These are phyloP conservation scores for Anagrus nilaparvatae DNA, from an alignment of 1,140 invertebrate genomes.

Conservation along the genomic window DNA sequence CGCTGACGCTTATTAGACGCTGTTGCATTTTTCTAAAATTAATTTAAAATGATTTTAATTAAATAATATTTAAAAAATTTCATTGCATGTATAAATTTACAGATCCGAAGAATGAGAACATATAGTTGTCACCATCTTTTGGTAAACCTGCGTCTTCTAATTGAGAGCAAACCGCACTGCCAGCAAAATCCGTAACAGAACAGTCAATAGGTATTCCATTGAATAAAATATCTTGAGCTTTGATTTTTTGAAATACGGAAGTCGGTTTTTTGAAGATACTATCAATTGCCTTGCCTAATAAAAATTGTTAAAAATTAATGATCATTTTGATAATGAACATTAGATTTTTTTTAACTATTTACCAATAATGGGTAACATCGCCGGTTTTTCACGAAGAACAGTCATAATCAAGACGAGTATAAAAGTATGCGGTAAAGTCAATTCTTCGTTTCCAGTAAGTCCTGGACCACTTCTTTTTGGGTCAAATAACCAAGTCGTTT, in stretches of 20 bases:
- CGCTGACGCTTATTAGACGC: background rate
- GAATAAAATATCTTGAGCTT: conserved; percentile 59
- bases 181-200: conserved; percentile 57
- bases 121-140: conserved; percentile 19
- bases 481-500: conserved; percentile 5
- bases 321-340: no score
- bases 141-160: conserved; percentile 17
- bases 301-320: no score
- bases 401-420: background rate
- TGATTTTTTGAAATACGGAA: conserved; percentile 50
- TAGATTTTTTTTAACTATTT: background rate
- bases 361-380: background rate
- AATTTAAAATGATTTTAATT: no score
- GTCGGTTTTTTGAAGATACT: conserved; percentile 54
- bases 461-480: conserved; percentile 6
- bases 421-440: conserved; percentile 6
- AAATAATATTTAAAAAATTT: no score
- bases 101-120: conserved; percentile 23
- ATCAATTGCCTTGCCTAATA: conserved; percentile 26
- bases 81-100: no score
- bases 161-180: conserved; percentile 54
- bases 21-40: conserved; percentile 19
- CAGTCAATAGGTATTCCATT: conserved; percentile 62
- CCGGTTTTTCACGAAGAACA: conserved; percentile 1
- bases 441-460: conserved; percentile 1